Conservation (phyloP, 92 coral and sea anemone species). For the Bergia puertoricense region DNA sequence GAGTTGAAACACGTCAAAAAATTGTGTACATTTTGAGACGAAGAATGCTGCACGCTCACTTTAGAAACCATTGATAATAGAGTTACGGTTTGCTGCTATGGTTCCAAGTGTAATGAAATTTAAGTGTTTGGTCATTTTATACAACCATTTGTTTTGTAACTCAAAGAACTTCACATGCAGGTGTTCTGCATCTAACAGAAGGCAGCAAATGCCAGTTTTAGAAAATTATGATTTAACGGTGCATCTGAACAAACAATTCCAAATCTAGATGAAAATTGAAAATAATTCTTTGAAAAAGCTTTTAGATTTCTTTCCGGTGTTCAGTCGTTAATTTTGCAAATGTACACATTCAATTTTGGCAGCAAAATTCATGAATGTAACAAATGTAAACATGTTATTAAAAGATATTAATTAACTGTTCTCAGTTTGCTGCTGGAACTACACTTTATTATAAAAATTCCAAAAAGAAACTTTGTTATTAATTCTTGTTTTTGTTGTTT, state of each 20-base stretch:
- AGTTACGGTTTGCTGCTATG: neutral
- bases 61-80: neutral
- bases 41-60: neutral
- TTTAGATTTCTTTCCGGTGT: neutral
- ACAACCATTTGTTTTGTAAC: neutral
- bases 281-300: neutral
- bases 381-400: neutral
- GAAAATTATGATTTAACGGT: neutral
- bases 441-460: no score
- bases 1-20: neutral
- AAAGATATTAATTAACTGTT: neutral
- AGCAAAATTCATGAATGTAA: neutral
- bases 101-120: neutral
- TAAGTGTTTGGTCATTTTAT: neutral
- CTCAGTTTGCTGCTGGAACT: neutral
- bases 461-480: no score
- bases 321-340: neutral
- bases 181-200: constrained; percentile 13
- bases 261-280: neutral
- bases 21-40: no score
- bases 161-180: neutral
- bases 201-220: neutral
- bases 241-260: neutral
- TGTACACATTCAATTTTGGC: neutral
- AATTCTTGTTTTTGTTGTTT: no score